Conservation (phyloP, 2,797 vertebrate genomes). For the Galago senegalensis region DNA sequence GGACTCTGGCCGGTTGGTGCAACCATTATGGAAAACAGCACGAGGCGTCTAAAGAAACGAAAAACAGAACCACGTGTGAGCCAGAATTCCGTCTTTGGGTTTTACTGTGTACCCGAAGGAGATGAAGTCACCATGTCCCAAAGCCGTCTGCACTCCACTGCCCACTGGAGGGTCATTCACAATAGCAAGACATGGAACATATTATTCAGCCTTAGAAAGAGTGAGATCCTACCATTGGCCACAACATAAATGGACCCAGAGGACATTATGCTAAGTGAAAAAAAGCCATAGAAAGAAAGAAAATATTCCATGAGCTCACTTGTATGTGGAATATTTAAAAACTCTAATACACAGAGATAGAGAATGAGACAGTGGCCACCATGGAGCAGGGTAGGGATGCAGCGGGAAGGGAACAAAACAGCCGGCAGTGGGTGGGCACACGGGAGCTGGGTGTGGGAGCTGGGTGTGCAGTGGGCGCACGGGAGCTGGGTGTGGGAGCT, state of each 20-base stretch:
- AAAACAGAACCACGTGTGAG: background rate
- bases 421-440: no score
- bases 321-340: background rate
- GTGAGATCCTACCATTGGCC: background rate
- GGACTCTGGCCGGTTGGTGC: background rate
- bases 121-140: fast-evolving
- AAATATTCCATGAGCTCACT: background rate
- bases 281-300: background rate
- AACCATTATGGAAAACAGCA: background rate
- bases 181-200: background rate
- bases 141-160: background rate
- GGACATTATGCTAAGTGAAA: background rate
- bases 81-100: background rate
- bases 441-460: background rate
- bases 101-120: no score
- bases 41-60: background rate
- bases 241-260: background rate
- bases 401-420: background rate
- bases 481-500: background rate
- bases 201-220: background rate
- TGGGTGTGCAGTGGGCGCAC: background rate
- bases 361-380: background rate
- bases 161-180: background rate
- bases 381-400: no score
- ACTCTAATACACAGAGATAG: background rate